Conservation (phyloP, 2,113 vertebrate species). For the Crotalus horridus region DNA sequence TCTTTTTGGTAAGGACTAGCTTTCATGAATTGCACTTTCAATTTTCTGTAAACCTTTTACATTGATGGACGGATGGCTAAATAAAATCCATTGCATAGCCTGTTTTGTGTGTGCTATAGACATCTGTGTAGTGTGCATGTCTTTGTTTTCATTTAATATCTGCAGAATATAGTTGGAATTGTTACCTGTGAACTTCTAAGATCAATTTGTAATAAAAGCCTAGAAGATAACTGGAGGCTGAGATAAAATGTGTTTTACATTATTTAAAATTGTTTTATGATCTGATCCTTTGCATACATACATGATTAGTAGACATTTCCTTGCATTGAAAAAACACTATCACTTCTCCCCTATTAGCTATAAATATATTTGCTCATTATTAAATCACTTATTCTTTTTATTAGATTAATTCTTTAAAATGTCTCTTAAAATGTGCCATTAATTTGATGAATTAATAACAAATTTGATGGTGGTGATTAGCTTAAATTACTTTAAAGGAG, state of each 20-base stretch:
- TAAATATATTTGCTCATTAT: neutral
- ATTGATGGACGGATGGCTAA: constrained; percentile 74
- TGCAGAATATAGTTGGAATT: neutral
- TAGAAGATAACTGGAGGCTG: neutral
- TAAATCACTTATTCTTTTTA: neutral
- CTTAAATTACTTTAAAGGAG: neutral
- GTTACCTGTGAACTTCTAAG: neutral
- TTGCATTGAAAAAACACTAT: neutral
- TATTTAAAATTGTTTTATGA: neutral
- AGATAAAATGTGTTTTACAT: neutral
- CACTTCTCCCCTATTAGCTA: neutral
- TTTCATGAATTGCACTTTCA: constrained; percentile 97
- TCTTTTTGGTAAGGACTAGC: constrained; percentile 79
- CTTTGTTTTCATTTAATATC: constrained; percentile 10
- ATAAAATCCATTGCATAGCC: constrained; percentile 74
- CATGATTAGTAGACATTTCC: neutral
- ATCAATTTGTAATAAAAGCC: constrained; percentile 21
- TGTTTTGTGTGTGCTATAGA: constrained; percentile 60
- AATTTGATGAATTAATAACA: neutral
- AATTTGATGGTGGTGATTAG: neutral
- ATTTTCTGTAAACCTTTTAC: constrained; percentile 78
- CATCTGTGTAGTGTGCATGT: neutral
- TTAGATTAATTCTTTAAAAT: neutral
- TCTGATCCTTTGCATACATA: neutral
- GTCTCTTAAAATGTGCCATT: neutral